Base-by-base conservation (phyloP, 1,140 invertebrate species). In the Megathymus violae region DNA sequence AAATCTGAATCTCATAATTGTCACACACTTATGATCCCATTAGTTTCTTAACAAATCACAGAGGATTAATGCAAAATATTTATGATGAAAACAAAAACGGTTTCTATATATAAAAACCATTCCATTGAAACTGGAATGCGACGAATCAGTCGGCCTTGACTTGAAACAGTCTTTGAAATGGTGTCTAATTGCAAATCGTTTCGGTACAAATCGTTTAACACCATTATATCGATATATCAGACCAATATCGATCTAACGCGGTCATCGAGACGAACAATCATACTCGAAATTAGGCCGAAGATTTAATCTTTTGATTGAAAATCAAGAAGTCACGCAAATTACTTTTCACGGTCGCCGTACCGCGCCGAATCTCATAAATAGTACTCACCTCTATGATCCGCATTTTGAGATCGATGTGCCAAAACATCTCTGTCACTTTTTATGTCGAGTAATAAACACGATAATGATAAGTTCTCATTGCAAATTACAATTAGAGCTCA, bases 301-400 rank as follows among this genome's bases (percentile, higher is more conserved):
- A 77, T 82, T 70, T 75, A 71, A 80, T 72, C 69, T 68, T 61
- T 46, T 63, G 74, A 74, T 77, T 74, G 67, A 54, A 79, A 83
- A 82, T 73, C 70, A 63, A 72, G 73, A 74, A 80, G 80, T 76
- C 76, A 77, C 74, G 72, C 79, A 71, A 70, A 74, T 78, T 72
- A 76, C 54, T 70, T 64, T 82, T 80, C 78, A 48, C n/a, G n/a
- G n/a, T n/a, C 69, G 73, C 76, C 71, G 51, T 67, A 47, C 64
- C 72, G 68, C 74, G 63, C 68, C 61, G 64, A 76, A 82, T 79
- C 60, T 71, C 76, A 77, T 79, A 78, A 81, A 71, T 54, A 74
- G 60, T 69, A 65, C 46, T 61, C 66, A 66, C n/a, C n/a, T 63
- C 58, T 54, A 27, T 66, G 41, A 60, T 69, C 62, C 68, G 62